Evolutionary conservation across 1,140 invertebrate genomes (phyloP).

Genomic region (Lanistes nyassanus): DNA sequence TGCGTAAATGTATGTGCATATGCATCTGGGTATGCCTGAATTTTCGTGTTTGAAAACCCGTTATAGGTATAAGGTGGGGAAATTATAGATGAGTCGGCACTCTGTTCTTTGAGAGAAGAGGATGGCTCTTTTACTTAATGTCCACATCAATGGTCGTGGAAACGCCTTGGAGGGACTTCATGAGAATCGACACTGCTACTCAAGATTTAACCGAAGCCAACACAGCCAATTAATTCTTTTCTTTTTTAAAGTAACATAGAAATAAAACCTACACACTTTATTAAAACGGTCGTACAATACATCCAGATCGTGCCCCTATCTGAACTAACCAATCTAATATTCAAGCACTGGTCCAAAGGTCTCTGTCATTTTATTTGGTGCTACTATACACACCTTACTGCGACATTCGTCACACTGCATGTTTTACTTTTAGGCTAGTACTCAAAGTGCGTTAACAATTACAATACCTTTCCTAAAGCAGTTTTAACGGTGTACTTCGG

Average conservation of each 20-base stretch:
- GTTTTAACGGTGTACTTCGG: conserved; percentile 44
- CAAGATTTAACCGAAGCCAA: no score
- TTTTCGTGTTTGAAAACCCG: neutral
- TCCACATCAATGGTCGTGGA: no score
- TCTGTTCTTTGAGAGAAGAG: no score
- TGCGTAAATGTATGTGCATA: neutral
- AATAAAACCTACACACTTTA: no score
- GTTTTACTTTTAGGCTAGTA: neutral
- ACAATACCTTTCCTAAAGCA: conserved; percentile 46
- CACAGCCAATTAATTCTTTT: no score
- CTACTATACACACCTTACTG: neutral
- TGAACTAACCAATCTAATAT: neutral
- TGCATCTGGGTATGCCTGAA: neutral
- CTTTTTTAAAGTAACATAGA: no score
- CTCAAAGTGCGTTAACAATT: neutral
- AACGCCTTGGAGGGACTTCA: no score
- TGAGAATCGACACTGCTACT: no score
- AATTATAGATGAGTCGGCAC: neutral
- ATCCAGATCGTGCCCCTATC: neutral
- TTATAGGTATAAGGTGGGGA: neutral
- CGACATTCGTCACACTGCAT: neutral
- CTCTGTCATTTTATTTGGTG: no score
- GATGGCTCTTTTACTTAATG: no score
- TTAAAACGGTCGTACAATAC: neutral
- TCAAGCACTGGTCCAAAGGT: neutral